These are phyloP conservation scores for Orcinus orca DNA, from an alignment of 2,113 vertebrate species.

Conservation along the genomic window DNA sequence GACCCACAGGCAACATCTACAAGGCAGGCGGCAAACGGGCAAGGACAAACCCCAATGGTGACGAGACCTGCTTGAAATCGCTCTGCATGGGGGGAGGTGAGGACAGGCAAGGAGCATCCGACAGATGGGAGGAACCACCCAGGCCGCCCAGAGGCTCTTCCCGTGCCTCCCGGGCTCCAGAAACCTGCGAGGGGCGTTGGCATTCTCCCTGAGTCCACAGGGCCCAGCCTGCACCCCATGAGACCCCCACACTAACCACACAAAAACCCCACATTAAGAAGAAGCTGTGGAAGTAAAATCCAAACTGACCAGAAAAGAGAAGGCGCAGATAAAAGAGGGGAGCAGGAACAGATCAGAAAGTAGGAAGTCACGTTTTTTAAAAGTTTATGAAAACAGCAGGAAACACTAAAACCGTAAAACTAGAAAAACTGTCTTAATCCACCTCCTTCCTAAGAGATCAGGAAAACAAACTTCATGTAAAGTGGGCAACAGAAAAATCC, in stretches of 20 bases:
- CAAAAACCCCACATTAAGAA: neutral
- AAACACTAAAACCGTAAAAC: neutral
- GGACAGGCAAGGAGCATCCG: neutral
- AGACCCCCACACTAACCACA: neutral
- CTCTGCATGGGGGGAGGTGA: fast-evolving
- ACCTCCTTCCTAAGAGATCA: neutral
- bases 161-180: neutral
- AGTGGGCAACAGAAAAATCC: neutral
- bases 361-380: neutral
- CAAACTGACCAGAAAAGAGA: neutral
- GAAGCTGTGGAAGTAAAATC: neutral
- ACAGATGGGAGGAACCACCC: neutral
- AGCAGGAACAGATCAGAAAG: neutral
- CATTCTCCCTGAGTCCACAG: neutral
- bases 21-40: neutral
- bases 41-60: neutral
- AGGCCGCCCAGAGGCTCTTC: neutral
- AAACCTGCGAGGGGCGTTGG: fast-evolving
- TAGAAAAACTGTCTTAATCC: neutral
- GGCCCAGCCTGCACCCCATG: neutral
- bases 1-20: neutral
- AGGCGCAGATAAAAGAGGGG: neutral
- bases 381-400: neutral
- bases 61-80: neutral
- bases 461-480: neutral